Evolutionary conservation across 1,140 invertebrate genomes (phyloP).

Genomic region (Archegozetes longisetosus): DNA sequence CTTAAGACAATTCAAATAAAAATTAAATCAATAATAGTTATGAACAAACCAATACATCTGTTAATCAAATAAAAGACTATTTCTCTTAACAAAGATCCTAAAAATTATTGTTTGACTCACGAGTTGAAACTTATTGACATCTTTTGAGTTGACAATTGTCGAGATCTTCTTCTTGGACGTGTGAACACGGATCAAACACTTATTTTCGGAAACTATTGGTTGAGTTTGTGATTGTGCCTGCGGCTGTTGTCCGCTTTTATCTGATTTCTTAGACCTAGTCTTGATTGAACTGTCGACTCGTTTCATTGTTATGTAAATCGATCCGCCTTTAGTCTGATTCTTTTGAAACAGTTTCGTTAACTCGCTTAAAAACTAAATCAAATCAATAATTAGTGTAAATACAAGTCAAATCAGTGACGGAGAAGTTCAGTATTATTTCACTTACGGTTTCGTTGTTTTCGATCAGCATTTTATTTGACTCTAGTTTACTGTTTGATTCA

Average conservation of each 20-base stretch:
- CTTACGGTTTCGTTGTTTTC: slow-evolving; percentile 15
- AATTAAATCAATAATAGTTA: slow-evolving; percentile 3
- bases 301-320: slow-evolving; percentile 18
- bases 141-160: slow-evolving; percentile 13
- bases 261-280: background rate
- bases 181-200: slow-evolving; percentile 15
- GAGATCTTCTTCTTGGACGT: slow-evolving; percentile 14
- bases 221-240: background rate
- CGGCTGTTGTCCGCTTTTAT: background rate
- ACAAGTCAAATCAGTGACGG: background rate
- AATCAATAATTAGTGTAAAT: slow-evolving; percentile 1
- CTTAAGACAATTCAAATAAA: slow-evolving; percentile 10
- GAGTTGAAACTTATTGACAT: slow-evolving; percentile 19
- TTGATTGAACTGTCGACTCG: slow-evolving; percentile 8
- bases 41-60: slow-evolving; percentile 1
- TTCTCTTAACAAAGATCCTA: no score
- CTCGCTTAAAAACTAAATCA: slow-evolving; percentile 18
- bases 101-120: no score
- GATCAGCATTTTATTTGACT: slow-evolving; percentile 9
- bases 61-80: no score
- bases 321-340: slow-evolving; percentile 8
- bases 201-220: background rate
- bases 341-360: slow-evolving; percentile 13
- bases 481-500: no score
- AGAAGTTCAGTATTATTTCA: background rate